Evolutionary conservation across 2,797 vertebrate species (phyloP).

Genomic region (Rhinella marina): DNA sequence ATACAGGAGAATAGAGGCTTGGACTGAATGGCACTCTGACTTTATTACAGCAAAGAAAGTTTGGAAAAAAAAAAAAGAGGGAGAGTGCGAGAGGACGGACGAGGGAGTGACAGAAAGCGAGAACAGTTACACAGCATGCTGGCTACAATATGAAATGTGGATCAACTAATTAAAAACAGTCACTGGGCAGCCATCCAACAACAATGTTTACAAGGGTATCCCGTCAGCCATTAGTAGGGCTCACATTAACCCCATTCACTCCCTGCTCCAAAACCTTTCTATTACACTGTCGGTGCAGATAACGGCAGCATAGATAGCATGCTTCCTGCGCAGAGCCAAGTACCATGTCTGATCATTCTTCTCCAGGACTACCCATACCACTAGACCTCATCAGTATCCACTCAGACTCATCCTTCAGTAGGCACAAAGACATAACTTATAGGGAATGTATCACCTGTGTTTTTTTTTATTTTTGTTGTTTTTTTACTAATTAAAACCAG

Average conservation of each 20-base stretch:
- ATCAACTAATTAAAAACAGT: slow-evolving; percentile 73
- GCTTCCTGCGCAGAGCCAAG: not conserved
- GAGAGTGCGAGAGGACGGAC: slow-evolving; percentile 55
- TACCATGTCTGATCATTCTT: not conserved
- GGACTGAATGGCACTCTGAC: slow-evolving; percentile 36
- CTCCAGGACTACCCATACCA: not conserved
- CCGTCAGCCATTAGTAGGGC: slow-evolving; percentile 68
- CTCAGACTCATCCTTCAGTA: not conserved
- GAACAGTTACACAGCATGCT: slow-evolving; percentile 59
- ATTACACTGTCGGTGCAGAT: slow-evolving; percentile 16
- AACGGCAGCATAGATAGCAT: slow-evolving; percentile 11
- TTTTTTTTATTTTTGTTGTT: no score
- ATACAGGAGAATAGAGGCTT: slow-evolving; percentile 38
- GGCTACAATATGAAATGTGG: slow-evolving; percentile 62
- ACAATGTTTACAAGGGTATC: slow-evolving; percentile 76
- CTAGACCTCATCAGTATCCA: not conserved
- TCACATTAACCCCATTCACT: slow-evolving; percentile 54
- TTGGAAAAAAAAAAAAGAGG: slow-evolving; percentile 44
- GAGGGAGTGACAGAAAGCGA: slow-evolving; percentile 56
- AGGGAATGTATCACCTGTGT: no score
- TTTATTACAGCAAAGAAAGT: slow-evolving; percentile 47
- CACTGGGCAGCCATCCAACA: slow-evolving; percentile 74
- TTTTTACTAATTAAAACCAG: no score
- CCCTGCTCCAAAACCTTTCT: slow-evolving; percentile 40
- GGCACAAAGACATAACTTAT: not conserved